A percentile compares a stretch with the other conserved stretches of the same genome.
phyloP scores from a whole-genome alignment of 2,113 vertebrate species.

The Lipotes vexillifer region DNA sequence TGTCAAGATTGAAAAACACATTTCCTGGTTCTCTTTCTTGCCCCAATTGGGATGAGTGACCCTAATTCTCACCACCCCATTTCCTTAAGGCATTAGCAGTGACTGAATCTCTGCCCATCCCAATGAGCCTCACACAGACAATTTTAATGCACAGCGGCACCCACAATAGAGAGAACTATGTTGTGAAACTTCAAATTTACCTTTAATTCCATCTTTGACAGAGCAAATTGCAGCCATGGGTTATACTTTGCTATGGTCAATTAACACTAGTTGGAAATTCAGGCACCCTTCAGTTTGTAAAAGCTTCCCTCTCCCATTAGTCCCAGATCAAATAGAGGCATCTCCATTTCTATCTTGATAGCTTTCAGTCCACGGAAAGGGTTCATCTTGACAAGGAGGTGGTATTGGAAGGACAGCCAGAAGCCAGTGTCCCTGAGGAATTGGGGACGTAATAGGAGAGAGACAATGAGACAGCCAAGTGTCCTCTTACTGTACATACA shows the following conservation, averaged over 20 bases:
- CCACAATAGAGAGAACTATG: slow-evolving; percentile 69
- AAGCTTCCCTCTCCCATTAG: background rate
- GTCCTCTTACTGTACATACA: background rate
- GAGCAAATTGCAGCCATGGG: slow-evolving; percentile 61
- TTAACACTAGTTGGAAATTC: slow-evolving; percentile 45
- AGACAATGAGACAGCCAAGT: background rate
- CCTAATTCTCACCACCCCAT: slow-evolving; percentile 74
- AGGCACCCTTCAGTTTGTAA: background rate
- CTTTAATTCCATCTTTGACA: slow-evolving; percentile 72
- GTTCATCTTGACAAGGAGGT: background rate
- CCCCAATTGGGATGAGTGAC: slow-evolving; percentile 65
- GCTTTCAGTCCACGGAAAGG: background rate
- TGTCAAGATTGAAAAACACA: slow-evolving; percentile 61
- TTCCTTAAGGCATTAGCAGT: slow-evolving; percentile 65
- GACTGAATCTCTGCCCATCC: slow-evolving; percentile 64
- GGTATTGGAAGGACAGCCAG: background rate
- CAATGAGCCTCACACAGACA: slow-evolving; percentile 43
- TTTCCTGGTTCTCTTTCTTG: slow-evolving; percentile 50
- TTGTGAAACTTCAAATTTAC: slow-evolving; percentile 75
- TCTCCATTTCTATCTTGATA: background rate
- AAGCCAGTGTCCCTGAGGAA: background rate
- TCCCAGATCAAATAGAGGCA: background rate
- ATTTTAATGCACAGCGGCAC: slow-evolving; percentile 61
- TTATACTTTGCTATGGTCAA: slow-evolving; percentile 50
- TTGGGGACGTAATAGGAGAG: background rate